phyloP scores from a whole-genome alignment of 2,113 vertebrate genomes.

The Mola mola region DNA sequence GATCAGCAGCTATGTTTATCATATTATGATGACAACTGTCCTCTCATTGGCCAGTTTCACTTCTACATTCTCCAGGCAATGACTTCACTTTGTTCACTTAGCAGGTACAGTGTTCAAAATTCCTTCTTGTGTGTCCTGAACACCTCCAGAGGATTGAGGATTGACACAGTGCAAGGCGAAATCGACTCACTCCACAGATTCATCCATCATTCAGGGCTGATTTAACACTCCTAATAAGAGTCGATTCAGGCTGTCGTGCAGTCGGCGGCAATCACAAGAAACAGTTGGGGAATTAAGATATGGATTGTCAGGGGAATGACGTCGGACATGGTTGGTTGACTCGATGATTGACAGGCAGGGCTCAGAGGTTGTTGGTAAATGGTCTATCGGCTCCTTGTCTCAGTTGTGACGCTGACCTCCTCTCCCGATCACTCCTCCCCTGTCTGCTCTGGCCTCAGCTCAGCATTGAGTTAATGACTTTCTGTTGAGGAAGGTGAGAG shows the following conservation, averaged over 20 bases:
- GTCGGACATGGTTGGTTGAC: slow-evolving; percentile 20
- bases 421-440: slow-evolving; percentile 12
- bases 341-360: slow-evolving; percentile 31
- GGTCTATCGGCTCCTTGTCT: slow-evolving; percentile 10
- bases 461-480: slow-evolving; percentile 10
- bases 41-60: too few relatives aligned
- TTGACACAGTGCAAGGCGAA: not conserved
- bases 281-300: slow-evolving; percentile 28
- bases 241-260: slow-evolving; percentile 20
- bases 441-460: not conserved
- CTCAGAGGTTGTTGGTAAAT: slow-evolving; percentile 42
- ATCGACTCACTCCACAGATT: slow-evolving; percentile 13
- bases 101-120: not conserved
- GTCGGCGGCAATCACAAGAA: slow-evolving; percentile 9
- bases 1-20: too few relatives aligned
- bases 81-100: too few relatives aligned
- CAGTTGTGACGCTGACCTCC: slow-evolving; percentile 9
- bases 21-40: too few relatives aligned
- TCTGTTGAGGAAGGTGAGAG: slow-evolving; percentile 2
- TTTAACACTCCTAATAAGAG: slow-evolving; percentile 26
- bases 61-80: too few relatives aligned
- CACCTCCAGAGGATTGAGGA: not conserved
- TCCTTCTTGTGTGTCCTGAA: not conserved
- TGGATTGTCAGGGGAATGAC: slow-evolving; percentile 15
- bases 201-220: slow-evolving; percentile 57